Evolutionary conservation across 2,888 invertebrate species (phyloP).

Genomic region (Drosophila algonquin): DNA sequence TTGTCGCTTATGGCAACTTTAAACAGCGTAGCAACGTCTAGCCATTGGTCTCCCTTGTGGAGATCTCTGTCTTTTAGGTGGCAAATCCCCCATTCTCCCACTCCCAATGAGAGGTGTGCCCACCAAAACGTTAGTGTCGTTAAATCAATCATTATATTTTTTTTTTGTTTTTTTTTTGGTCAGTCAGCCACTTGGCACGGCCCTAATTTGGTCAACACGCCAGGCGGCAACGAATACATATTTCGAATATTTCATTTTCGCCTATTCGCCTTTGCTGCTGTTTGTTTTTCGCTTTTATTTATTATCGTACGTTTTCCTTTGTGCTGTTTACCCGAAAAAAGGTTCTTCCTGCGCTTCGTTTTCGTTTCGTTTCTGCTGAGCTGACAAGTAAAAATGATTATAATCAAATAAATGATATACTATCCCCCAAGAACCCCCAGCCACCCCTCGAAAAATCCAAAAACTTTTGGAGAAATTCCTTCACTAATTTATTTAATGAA

Average conservation of each 20-base stretch:
- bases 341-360: conserved; percentile 7
- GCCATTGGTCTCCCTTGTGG: neutral
- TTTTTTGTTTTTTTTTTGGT: conserved; percentile 34
- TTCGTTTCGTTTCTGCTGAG: conserved; percentile 43
- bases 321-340: conserved; percentile 47
- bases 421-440: neutral
- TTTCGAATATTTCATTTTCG: conserved; percentile 28
- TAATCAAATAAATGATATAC: conserved; percentile 71
- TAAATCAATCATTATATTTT: conserved; percentile 74
- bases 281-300: conserved; percentile 38
- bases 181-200: conserved; percentile 59
- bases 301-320: conserved; percentile 47
- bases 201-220: conserved; percentile 69
- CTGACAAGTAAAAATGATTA: conserved; percentile 72
- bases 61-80: neutral
- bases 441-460: neutral
- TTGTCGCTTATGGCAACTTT: too few relatives aligned
- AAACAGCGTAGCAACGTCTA: neutral
- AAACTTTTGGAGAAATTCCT: neutral
- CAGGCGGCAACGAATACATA: conserved; percentile 23
- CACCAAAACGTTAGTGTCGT: conserved; percentile 68
- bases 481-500: conserved; percentile 11
- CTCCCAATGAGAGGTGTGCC: neutral
- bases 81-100: neutral
- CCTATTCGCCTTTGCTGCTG: conserved; percentile 43